These are phyloP conservation scores for Tribolium castaneum DNA, from an alignment of 1,140 invertebrate genomes.

Conservation along the genomic window DNA sequence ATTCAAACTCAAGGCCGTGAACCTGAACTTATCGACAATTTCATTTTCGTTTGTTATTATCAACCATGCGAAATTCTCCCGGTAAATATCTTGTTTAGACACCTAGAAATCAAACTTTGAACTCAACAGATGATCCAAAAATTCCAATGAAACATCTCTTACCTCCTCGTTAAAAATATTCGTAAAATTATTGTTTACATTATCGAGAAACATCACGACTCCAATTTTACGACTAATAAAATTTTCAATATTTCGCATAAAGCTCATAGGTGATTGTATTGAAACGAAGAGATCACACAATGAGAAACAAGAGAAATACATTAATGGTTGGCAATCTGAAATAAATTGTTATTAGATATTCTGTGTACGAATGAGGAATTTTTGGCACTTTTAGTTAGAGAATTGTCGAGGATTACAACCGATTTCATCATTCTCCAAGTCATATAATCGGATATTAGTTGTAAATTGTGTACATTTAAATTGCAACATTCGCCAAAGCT, in stretches of 20 bases:
- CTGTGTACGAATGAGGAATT: neutral
- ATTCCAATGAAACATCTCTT: neutral
- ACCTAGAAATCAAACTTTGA: neutral
- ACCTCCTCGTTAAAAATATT: constrained; percentile 6
- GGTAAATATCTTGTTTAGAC: neutral
- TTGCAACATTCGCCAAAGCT: neutral
- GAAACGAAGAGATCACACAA: neutral
- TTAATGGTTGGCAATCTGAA: neutral
- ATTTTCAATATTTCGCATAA: neutral
- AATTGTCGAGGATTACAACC: neutral
- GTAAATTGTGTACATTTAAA: neutral
- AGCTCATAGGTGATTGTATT: neutral
- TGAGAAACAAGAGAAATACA: neutral
- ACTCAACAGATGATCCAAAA: neutral
- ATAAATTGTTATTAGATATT: neutral
- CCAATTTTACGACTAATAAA: neutral
- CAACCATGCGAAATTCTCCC: neutral
- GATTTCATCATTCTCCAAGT: neutral
- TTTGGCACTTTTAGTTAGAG: neutral
- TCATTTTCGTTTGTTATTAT: neutral
- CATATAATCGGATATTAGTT: neutral
- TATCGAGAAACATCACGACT: neutral
- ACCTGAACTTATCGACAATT: constrained; percentile 5
- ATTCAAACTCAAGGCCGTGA: constrained; percentile 21
- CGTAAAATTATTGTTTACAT: neutral